phyloP scores from a whole-genome alignment of 2,113 vertebrate genomes.

The Nyctereutes procyonoides region DNA sequence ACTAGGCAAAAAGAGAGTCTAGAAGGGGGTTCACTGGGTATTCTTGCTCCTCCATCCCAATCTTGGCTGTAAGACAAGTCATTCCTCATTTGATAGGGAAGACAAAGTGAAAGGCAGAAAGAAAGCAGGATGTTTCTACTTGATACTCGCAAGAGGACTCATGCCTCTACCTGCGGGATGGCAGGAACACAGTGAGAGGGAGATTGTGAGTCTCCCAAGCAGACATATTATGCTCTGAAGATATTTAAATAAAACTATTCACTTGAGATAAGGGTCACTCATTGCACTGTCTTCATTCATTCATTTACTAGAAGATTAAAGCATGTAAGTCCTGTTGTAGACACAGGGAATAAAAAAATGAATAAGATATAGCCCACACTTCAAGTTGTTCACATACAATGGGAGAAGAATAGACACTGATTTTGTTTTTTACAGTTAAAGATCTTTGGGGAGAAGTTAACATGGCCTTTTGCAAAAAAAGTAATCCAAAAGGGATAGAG shows the following conservation, averaged over 20 bases:
- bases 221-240: neutral
- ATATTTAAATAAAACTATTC: neutral
- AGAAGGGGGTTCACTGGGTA: rapidly evolving
- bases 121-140: neutral
- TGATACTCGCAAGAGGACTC: neutral
- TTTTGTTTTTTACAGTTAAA: neutral
- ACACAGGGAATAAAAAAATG: neutral
- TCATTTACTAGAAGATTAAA: neutral
- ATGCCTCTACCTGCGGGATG: neutral
- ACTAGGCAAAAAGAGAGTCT: neutral
- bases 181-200: neutral
- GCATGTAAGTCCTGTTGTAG: neutral
- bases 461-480: neutral
- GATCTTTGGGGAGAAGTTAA: neutral
- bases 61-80: neutral
- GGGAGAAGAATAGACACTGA: neutral
- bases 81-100: rapidly evolving
- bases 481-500: neutral
- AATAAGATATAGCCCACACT: neutral
- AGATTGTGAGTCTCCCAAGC: neutral
- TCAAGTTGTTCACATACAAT: neutral
- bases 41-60: neutral
- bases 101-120: neutral
- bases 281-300: neutral
- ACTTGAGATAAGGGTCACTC: neutral